Base-by-base conservation (phyloP, 2,113 vertebrate genomes). In the Chionis minor region DNA sequence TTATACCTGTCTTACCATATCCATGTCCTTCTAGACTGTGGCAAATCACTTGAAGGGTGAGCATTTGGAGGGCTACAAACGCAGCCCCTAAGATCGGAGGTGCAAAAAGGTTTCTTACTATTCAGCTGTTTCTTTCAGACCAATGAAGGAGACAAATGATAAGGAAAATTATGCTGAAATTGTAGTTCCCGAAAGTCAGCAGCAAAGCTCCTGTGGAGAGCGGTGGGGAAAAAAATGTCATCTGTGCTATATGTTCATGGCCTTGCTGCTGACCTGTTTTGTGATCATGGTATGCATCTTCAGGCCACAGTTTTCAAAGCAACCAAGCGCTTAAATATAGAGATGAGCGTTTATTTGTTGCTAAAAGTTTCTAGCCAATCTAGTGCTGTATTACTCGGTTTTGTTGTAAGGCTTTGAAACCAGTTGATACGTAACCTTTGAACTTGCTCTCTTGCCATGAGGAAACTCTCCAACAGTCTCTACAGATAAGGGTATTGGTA, bases 81-180 rank as follows among this genome's bases (percentile, higher is more conserved):
- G 3, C 61, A 81, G 19, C 27, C 65, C 22, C 66, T 81, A 0
- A 69, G 86, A 63, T 9, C 84, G 49, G 75, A 81, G 65, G 32
- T 85, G 24, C 35, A 45, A 54, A 70, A 86, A 65, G 56, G 8
- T 78, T 93, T 91, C 49, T 80, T 89, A 23, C 27, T 86, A 45
- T 87, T 97, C 91, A 61, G 17, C 54, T 70, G 18, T 89, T 96
- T 92, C 49, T 81, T 94, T 94, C 72, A 88, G 54, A 82, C 61
- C 81, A 81, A 14, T 35, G 88, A 84, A 92, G 61, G 45, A 91
- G 73, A 89, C 33, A 89, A 91, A 89, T 78, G 23, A 81, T 92
- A 73, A 78, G 63, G 42, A 93, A 90, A 84, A 91, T 56, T 42
- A 85, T 69, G 70, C 88, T 85, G 81, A 92, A 95, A 78, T 58